A percentile compares a stretch with the other conserved stretches of the same genome.
These are phyloP conservation scores for Notodonta dromedarius DNA, from an alignment of 2,888 invertebrate species.

Conservation along the genomic window DNA sequence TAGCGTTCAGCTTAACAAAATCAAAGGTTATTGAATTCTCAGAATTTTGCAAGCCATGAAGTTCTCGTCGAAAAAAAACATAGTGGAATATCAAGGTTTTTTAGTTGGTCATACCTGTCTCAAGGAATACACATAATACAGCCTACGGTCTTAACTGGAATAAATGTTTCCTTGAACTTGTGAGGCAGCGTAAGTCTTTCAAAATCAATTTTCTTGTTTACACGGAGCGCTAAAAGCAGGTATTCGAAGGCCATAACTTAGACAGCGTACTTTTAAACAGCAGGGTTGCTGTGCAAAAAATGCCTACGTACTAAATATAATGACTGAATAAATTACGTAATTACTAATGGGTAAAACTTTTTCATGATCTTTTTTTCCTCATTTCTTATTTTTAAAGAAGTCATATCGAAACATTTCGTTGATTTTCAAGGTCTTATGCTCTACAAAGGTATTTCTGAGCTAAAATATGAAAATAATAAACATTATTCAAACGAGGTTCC, in stretches of 20 bases:
- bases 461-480: too few relatives aligned
- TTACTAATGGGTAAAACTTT: too few relatives aligned
- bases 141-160: constrained; percentile 48
- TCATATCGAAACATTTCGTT: too few relatives aligned
- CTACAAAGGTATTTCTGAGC: too few relatives aligned
- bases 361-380: too few relatives aligned
- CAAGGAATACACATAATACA: constrained; percentile 37
- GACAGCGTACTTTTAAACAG: constrained; percentile 32
- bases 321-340: too few relatives aligned
- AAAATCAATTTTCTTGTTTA: constrained; percentile 82
- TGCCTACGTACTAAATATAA: too few relatives aligned
- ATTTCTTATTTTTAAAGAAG: too few relatives aligned
- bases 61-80: constrained; percentile 17
- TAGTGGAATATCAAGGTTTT: constrained; percentile 27
- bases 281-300: constrained; percentile 48
- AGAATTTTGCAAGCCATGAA: constrained; percentile 20
- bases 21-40: neutral
- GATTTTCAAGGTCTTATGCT: too few relatives aligned
- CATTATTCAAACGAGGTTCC: too few relatives aligned
- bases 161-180: constrained; percentile 71
- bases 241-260: constrained; percentile 68
- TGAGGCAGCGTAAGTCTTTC: constrained; percentile 62
- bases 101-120: constrained; percentile 35
- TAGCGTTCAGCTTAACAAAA: neutral
- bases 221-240: constrained; percentile 69